Conservation (phyloP, 2,797 vertebrate genomes). For the Hyperoplus immaculatus region DNA sequence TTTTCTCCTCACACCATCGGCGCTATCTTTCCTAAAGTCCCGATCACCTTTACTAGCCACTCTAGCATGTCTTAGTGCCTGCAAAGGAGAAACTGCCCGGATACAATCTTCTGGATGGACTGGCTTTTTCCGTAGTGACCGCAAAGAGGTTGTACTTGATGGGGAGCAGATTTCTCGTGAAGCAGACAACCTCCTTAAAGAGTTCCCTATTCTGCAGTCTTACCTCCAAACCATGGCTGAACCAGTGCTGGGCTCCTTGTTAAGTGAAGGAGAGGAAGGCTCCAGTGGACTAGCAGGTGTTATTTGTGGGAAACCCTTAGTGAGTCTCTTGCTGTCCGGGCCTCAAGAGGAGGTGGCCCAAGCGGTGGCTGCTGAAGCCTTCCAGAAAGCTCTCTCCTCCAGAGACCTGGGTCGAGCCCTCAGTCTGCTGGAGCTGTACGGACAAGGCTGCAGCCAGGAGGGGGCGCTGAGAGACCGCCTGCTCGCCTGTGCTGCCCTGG, state of each 20-base stretch:
- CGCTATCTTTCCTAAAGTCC: constrained; percentile 92
- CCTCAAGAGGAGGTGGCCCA: constrained; percentile 85
- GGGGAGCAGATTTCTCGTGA: constrained; percentile 91
- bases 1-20: constrained; percentile 90
- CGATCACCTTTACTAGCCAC: constrained; percentile 88
- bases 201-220: constrained; percentile 88
- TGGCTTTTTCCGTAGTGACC: constrained; percentile 92
- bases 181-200: constrained; percentile 88
- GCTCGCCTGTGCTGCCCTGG: constrained; percentile 89
- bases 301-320: constrained; percentile 86
- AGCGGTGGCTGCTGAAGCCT: constrained; percentile 85
- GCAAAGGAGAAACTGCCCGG: constrained; percentile 78
- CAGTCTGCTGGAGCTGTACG: constrained; percentile 89
- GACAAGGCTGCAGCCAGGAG: constrained; percentile 83
- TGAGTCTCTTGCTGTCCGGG: constrained; percentile 89
- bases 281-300: constrained; percentile 72
- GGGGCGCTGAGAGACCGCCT: constrained; percentile 87
- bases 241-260: constrained; percentile 79
- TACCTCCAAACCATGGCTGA: constrained; percentile 88
- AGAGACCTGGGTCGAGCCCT: constrained; percentile 89
- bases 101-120: constrained; percentile 82
- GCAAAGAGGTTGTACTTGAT: constrained; percentile 89
- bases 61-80: constrained; percentile 89
- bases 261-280: constrained; percentile 65
- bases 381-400: constrained; percentile 87